Conservation (phyloP, 1,140 invertebrate genomes). For the Whitmania pigra region DNA sequence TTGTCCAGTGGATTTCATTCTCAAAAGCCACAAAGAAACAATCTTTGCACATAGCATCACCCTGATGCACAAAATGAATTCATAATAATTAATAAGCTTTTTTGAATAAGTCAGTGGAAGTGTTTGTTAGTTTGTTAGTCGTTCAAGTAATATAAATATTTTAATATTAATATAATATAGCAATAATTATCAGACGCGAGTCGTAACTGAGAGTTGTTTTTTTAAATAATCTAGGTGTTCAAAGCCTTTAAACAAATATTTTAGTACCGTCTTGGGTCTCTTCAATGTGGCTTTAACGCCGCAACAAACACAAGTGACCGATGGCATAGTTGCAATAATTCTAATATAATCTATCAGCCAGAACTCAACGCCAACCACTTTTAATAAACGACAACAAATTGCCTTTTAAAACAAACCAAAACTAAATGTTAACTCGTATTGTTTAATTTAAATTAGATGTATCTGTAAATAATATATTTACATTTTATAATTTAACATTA, state of each 20-base stretch:
- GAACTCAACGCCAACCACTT: too few relatives aligned
- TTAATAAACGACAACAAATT: too few relatives aligned
- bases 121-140: too few relatives aligned
- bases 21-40: constrained; percentile 92
- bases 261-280: constrained; percentile 33
- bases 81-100: too few relatives aligned
- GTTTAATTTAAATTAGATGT: too few relatives aligned
- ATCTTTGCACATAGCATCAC: constrained; percentile 79
- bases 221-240: not conserved
- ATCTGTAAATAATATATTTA: too few relatives aligned
- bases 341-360: too few relatives aligned
- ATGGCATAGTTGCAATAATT: too few relatives aligned
- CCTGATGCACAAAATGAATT: constrained; percentile 42
- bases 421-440: too few relatives aligned
- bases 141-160: not conserved
- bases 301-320: constrained; percentile 21
- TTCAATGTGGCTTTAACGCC: constrained; percentile 28
- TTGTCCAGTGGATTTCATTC: constrained; percentile 89
- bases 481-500: too few relatives aligned
- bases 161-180: not conserved
- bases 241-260: not conserved
- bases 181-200: not conserved
- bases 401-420: too few relatives aligned
- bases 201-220: not conserved
- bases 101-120: too few relatives aligned